Evolutionary conservation across 2,113 vertebrate genomes (phyloP).

Genomic region (Notechis scutatus): DNA sequence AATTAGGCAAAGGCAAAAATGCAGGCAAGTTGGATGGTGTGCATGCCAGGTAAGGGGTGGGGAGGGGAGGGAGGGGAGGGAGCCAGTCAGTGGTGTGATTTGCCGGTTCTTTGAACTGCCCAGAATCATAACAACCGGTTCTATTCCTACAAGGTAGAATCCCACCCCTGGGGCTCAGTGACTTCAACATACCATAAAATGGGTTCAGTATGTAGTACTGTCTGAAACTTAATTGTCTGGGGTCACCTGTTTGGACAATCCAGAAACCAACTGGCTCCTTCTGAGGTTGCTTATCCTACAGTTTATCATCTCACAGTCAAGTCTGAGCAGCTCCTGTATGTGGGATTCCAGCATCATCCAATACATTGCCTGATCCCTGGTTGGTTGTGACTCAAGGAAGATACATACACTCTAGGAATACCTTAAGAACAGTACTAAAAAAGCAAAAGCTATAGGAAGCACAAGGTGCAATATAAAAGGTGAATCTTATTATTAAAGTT

Average conservation of each 20-base stretch:
- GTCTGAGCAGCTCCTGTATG: neutral
- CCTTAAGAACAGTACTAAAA: neutral
- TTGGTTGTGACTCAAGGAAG: neutral
- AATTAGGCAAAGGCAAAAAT: no score
- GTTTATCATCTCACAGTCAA: neutral
- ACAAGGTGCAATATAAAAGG: neutral
- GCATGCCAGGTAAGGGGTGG: no score
- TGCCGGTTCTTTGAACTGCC: no score
- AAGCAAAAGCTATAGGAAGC: neutral
- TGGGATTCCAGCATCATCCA: neutral
- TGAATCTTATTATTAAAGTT: neutral
- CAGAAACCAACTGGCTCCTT: neutral
- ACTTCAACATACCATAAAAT: neutral
- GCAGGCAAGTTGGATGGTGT: no score
- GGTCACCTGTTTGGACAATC: neutral
- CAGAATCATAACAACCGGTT: no score
- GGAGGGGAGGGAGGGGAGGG: no score
- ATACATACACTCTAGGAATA: neutral
- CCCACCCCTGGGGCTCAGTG: neutral
- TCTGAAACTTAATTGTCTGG: neutral
- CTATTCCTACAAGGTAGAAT: no score
- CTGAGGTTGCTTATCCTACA: neutral
- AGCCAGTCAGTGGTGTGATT: no score
- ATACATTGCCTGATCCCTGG: neutral
- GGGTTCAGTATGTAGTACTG: neutral